phyloP scores from a whole-genome alignment of 2,888 invertebrate genomes.

The Eupithecia vulgata region DNA sequence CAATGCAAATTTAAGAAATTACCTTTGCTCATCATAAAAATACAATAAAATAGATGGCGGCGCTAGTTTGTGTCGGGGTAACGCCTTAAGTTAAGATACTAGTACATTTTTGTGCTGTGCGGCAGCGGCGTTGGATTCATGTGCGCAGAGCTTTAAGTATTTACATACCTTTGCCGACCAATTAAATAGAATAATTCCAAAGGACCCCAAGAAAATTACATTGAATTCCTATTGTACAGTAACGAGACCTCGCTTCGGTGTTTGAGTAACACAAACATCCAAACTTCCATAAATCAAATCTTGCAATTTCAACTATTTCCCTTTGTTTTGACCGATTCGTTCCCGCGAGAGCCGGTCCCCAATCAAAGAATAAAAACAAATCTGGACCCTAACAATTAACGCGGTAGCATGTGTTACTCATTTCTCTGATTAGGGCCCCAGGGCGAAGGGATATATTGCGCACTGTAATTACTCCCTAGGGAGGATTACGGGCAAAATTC shows the following conservation, averaged over 20 bases:
- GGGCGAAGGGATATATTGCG: conserved; percentile 68
- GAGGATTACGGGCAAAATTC: conserved; percentile 73
- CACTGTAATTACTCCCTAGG: conserved; percentile 74
- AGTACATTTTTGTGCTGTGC: no score
- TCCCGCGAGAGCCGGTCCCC: conserved; percentile 47
- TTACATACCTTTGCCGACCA: no score
- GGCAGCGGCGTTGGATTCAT: no score
- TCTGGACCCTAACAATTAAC: conserved; percentile 69
- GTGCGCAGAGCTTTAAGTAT: no score
- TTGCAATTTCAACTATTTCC: conserved; percentile 1
- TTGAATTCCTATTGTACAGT: neutral
- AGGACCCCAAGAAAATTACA: neutral
- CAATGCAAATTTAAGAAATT: no score
- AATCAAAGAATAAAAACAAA: conserved; percentile 71
- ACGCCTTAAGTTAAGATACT: no score
- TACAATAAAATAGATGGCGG: no score
- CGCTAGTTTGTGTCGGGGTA: no score
- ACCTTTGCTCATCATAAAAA: no score
- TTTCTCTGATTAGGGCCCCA: conserved; percentile 69
- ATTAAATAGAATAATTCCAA: neutral
- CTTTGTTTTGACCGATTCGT: conserved; percentile 14
- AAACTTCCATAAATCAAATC: neutral
- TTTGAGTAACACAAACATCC: neutral
- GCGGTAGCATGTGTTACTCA: conserved; percentile 78
- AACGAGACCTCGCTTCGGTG: neutral